phyloP scores from a whole-genome alignment of 2,113 vertebrate genomes.

The Ictidomys tridecemlineatus region DNA sequence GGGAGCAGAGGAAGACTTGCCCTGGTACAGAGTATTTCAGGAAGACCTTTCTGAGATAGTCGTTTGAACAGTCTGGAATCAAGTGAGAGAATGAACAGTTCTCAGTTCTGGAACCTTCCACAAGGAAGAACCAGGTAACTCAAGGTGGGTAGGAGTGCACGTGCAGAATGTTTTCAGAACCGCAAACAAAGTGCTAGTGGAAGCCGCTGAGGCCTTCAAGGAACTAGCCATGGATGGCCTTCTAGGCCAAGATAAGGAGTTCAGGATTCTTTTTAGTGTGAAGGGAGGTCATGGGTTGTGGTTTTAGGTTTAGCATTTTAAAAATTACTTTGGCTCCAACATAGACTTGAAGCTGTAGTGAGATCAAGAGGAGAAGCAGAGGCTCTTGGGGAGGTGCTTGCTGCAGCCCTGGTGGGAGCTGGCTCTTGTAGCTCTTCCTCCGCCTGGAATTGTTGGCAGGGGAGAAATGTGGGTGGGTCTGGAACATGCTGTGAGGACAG shows the following conservation, averaged over 20 bases:
- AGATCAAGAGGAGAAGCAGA: neutral
- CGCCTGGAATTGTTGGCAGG: neutral
- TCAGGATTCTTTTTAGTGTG: neutral
- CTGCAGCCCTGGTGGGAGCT: neutral
- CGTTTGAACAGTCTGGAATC: neutral
- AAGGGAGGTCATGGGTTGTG: neutral
- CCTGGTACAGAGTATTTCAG: neutral
- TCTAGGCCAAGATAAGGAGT: no score
- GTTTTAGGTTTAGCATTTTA: no score
- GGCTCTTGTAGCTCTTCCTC: neutral
- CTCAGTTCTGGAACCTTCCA: neutral
- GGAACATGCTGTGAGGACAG: neutral
- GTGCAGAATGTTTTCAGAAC: neutral
- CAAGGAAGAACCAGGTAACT: neutral
- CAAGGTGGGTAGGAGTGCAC: accelerated
- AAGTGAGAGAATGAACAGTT: neutral
- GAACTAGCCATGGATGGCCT: neutral
- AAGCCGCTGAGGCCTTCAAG: neutral
- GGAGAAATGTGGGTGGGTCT: neutral
- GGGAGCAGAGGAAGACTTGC: neutral
- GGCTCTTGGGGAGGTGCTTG: no score
- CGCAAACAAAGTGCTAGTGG: neutral
- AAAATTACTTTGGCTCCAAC: neutral
- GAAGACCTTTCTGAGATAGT: neutral
- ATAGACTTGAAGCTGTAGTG: neutral